Percentiles rank a stretch among this genome's conserved stretches.
phyloP scores from a whole-genome alignment of 2,888 invertebrate species.

The Eupithecia abbreviata region DNA sequence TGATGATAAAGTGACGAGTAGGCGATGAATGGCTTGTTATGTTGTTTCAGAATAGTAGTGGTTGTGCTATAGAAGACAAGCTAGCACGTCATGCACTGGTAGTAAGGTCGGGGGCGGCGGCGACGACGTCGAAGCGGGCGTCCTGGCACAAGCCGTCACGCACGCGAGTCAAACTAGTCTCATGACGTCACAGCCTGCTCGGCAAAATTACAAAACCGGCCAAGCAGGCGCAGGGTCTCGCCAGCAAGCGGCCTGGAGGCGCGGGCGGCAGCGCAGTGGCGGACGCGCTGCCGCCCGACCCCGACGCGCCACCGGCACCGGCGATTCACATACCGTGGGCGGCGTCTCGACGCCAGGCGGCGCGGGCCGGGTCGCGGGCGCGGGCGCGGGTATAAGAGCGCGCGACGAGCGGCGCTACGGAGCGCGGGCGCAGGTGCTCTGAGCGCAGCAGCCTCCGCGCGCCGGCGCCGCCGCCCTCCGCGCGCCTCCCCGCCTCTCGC shows the following conservation, averaged over 20 bases:
- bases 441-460: conserved; percentile 86
- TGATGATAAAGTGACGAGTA: conserved; percentile 42
- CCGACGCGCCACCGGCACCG: conserved; percentile 72
- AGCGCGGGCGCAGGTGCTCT: conserved; percentile 88
- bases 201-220: conserved; percentile 82
- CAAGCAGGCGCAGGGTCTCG: conserved; percentile 68
- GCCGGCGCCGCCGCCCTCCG: conserved; percentile 84
- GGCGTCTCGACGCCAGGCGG: conserved; percentile 77
- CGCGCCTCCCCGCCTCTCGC: conserved; percentile 76
- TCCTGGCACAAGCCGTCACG: conserved; percentile 79
- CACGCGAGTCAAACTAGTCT: conserved; percentile 81
- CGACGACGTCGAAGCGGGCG: conserved; percentile 65
- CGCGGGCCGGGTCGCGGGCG: conserved; percentile 59
- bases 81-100: conserved; percentile 78
- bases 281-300: conserved; percentile 80
- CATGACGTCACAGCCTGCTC: conserved; percentile 81
- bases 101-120: conserved; percentile 72
- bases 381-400: conserved; percentile 78
- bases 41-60: conserved; percentile 46
- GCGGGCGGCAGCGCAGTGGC: conserved; percentile 73
- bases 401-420: conserved; percentile 83
- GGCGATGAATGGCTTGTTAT: conserved; percentile 10
- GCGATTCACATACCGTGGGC: conserved; percentile 78
- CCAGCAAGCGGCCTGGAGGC: conserved; percentile 65
- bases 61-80: conserved; percentile 55